Conservation (phyloP, 2,888 invertebrate species). For the Caenorhabditis sp. region DNA sequence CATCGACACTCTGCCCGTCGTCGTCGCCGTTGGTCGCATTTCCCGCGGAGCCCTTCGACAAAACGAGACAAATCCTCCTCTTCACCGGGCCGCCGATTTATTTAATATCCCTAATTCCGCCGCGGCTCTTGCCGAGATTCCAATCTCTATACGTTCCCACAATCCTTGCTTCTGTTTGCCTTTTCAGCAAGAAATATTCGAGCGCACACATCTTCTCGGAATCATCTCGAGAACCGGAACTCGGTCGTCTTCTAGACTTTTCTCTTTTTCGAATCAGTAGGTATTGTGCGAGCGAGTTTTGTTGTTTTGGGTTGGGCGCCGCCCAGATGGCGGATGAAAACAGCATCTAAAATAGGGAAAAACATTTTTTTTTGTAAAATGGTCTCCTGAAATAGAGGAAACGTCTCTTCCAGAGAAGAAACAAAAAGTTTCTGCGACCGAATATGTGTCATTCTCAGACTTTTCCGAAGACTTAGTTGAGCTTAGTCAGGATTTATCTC, state of each 20-base stretch:
- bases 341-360: background rate
- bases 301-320: no score
- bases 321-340: no score
- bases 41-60: conserved; percentile 1
- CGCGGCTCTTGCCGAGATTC: no score
- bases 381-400: background rate
- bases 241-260: background rate
- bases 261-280: conserved; percentile 1
- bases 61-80: conserved; percentile 4
- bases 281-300: conserved; percentile 7
- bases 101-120: conserved; percentile 9
- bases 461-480: conserved; percentile 4
- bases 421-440: background rate
- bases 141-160: no score
- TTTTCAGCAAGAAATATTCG: no score
- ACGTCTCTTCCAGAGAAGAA: background rate
- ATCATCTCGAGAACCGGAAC: no score
- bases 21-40: conserved; percentile 7
- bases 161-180: no score
- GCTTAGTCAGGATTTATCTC: conserved; percentile 4
- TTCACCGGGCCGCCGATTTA: background rate
- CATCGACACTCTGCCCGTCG: background rate
- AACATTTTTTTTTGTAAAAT: background rate
- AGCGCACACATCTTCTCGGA: no score
- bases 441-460: conserved; percentile 1